phyloP scores from a whole-genome alignment of 92 coral and sea anemone genomes.

The Meandrina meandrites region DNA sequence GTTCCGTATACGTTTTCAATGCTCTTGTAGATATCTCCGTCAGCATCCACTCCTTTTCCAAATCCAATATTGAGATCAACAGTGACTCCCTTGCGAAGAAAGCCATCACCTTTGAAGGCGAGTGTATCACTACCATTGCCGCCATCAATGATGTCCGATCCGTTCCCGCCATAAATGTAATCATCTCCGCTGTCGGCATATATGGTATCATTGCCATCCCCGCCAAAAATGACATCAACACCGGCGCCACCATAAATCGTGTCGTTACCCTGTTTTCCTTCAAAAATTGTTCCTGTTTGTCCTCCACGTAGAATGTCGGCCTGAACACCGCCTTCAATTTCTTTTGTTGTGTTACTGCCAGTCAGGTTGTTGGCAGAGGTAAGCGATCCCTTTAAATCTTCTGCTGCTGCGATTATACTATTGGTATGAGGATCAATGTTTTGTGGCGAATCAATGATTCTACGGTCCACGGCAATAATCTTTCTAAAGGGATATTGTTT shows the following conservation, averaged over 20 bases:
- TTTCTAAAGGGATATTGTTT: conserved; percentile 30
- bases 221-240: conserved; percentile 38
- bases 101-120: conserved; percentile 57
- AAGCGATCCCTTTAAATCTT: conserved; percentile 34
- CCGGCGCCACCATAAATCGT: conserved; percentile 19
- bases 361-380: conserved; percentile 19
- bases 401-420: conserved; percentile 21
- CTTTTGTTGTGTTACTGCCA: conserved; percentile 22
- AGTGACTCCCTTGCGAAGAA: conserved; percentile 19
- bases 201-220: conserved; percentile 45
- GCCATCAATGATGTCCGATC: conserved; percentile 42
- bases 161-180: conserved; percentile 55
- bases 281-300: conserved; percentile 30
- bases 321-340: conserved; percentile 36
- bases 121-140: conserved; percentile 57
- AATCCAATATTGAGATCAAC: conserved; percentile 44
- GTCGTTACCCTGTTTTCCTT: conserved; percentile 39
- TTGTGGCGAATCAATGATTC: conserved; percentile 7
- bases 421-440: not conserved
- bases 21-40: conserved; percentile 44
- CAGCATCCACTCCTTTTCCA: conserved; percentile 64
- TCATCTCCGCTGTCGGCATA: conserved; percentile 46
- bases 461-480: conserved; percentile 36
- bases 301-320: conserved; percentile 43
- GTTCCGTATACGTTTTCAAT: conserved; percentile 66